Evolutionary conservation across 2,797 vertebrate genomes (phyloP).

Genomic region (Benthosema pterotum): DNA sequence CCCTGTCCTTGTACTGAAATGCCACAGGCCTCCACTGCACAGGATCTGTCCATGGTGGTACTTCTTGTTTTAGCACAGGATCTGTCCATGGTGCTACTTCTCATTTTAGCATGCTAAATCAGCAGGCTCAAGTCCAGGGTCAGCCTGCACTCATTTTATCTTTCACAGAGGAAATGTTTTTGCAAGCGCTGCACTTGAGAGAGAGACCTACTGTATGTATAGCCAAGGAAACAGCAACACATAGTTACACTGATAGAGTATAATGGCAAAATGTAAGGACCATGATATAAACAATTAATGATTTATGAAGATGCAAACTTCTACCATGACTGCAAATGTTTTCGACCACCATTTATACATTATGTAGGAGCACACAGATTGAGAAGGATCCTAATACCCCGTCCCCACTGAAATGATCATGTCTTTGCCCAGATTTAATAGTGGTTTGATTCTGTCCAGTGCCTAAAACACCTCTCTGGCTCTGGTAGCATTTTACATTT

Average conservation of each 20-base stretch:
- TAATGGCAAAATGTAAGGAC: too few species aligned
- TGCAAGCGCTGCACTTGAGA: constrained; percentile 44
- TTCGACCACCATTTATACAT: too few species aligned
- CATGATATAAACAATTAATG: too few species aligned
- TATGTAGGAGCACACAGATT: background rate
- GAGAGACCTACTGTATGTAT: constrained; percentile 26
- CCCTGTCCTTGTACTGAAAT: constrained; percentile 29
- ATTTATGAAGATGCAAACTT: background rate
- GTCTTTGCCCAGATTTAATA: background rate
- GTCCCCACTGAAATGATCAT: background rate
- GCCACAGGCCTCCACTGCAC: constrained; percentile 37
- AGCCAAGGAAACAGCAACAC: background rate
- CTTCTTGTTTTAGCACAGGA: constrained; percentile 63
- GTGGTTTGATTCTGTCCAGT: too few species aligned
- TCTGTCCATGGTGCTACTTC: constrained; percentile 63
- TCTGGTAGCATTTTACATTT: background rate
- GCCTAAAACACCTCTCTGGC: background rate
- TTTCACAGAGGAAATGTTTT: constrained; percentile 37
- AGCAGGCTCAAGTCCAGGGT: constrained; percentile 61
- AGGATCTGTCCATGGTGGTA: constrained; percentile 63
- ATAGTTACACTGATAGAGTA: background rate
- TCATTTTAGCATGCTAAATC: constrained; percentile 63
- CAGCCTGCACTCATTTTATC: constrained; percentile 51
- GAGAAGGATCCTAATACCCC: background rate
- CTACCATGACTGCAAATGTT: background rate